A percentile compares a stretch with the other conserved stretches of the same genome.
These are phyloP conservation scores for Ormyrus labotus DNA, from an alignment of 2,888 invertebrate genomes.

Conservation along the genomic window DNA sequence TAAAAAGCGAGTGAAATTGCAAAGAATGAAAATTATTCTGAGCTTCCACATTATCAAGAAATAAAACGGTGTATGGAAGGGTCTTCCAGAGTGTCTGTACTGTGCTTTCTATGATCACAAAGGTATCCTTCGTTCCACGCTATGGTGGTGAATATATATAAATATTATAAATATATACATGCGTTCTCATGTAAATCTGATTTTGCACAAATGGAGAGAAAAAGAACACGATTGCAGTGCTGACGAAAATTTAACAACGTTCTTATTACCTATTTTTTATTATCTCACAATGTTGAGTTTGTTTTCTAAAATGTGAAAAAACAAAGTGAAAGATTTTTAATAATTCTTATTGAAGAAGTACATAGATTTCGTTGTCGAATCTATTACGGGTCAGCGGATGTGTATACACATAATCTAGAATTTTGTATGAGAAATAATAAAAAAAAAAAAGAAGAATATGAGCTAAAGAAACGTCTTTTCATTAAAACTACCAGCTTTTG, in stretches of 20 bases:
- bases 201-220: conserved; percentile 48
- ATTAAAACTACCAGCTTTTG: conserved; percentile 63
- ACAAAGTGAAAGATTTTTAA: conserved; percentile 36
- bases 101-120: conserved; percentile 58
- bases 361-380: conserved; percentile 45
- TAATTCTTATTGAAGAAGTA: conserved; percentile 30
- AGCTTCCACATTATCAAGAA: conserved; percentile 69
- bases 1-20: conserved; percentile 28
- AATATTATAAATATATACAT: conserved; percentile 16
- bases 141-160: conserved; percentile 42
- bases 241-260: conserved; percentile 43
- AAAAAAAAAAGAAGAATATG: conserved; percentile 35
- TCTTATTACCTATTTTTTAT: conserved; percentile 42
- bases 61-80: conserved; percentile 65
- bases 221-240: conserved; percentile 23
- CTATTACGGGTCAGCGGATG: conserved; percentile 53
- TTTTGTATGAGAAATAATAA: conserved; percentile 66
- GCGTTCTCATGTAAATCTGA: conserved; percentile 47
- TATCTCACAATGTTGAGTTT: conserved; percentile 34
- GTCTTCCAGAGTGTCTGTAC: conserved; percentile 65
- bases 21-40: conserved; percentile 52
- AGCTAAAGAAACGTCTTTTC: conserved; percentile 57
- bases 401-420: conserved; percentile 63
- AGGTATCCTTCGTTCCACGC: conserved; percentile 58
- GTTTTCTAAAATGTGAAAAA: conserved; percentile 24